Conservation (phyloP, 2,888 invertebrate species). For the Lutraria lutraria region DNA sequence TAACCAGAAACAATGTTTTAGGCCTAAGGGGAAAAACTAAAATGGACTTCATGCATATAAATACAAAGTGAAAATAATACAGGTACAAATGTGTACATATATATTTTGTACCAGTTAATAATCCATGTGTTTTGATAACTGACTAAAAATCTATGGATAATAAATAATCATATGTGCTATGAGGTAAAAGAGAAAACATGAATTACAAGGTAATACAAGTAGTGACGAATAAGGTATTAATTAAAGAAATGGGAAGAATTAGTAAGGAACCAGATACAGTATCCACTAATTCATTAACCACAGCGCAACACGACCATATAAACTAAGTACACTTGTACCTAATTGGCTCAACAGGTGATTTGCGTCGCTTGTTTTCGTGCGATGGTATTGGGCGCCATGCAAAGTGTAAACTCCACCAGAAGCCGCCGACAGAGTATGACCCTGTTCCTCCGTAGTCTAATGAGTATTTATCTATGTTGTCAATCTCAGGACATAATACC, state of each 20-base stretch:
- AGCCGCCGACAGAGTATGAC: slow-evolving; percentile 85
- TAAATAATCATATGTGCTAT: background rate
- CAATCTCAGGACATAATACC: slow-evolving; percentile 97
- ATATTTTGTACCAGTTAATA: background rate
- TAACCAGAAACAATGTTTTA: no score
- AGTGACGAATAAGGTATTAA: background rate
- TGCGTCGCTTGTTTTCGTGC: slow-evolving; percentile 80
- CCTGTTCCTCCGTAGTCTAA: slow-evolving; percentile 87
- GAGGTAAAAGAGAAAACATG: background rate
- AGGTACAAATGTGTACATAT: background rate
- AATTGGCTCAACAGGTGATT: slow-evolving; percentile 78
- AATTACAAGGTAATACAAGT: background rate
- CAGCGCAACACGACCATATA: background rate
- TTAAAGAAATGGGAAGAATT: background rate
- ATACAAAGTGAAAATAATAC: background rate
- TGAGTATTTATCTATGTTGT: slow-evolving; percentile 94
- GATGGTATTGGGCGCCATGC: slow-evolving; percentile 90
- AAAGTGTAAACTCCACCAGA: slow-evolving; percentile 92
- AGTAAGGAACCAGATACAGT: background rate
- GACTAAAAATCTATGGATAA: background rate
- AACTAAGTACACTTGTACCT: slow-evolving; percentile 73
- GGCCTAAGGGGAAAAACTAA: background rate
- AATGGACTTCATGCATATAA: background rate
- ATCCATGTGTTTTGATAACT: no score
- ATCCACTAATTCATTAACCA: background rate